Evolutionary conservation across 1,140 invertebrate genomes (phyloP).

Genomic region (Camponotus pennsylvanicus): DNA sequence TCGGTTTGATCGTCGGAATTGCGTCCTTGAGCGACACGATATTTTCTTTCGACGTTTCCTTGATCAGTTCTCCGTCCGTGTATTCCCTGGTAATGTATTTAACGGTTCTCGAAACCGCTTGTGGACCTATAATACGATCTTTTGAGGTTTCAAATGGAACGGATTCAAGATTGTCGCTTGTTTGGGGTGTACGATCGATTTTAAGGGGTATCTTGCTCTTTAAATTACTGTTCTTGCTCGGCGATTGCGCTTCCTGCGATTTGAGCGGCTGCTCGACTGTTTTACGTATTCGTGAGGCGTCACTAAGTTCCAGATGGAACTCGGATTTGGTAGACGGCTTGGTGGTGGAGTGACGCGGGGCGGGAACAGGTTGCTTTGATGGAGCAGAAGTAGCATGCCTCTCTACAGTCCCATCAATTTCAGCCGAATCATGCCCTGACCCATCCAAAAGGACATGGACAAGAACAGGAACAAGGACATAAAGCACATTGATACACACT

Average conservation of each 20-base stretch:
- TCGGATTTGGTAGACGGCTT: slow-evolving; percentile 81
- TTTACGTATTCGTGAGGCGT: slow-evolving; percentile 65
- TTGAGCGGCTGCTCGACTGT: slow-evolving; percentile 66
- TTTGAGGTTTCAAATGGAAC: not conserved
- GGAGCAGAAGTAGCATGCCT: slow-evolving; percentile 85
- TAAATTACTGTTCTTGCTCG: slow-evolving; percentile 63
- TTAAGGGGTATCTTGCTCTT: slow-evolving; percentile 86
- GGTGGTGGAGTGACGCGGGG: slow-evolving; percentile 80
- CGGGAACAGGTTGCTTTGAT: slow-evolving; percentile 84
- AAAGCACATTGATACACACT: slow-evolving; percentile 87
- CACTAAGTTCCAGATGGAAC: slow-evolving; percentile 81
- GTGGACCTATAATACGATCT: not conserved
- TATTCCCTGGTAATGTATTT: slow-evolving; percentile 27
- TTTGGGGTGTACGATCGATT: slow-evolving; percentile 55
- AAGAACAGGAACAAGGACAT: slow-evolving; percentile 86
- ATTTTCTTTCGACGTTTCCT: slow-evolving; percentile 13
- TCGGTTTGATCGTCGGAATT: not conserved
- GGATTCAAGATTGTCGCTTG: not conserved
- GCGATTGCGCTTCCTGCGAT: slow-evolving; percentile 38
- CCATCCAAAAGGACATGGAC: slow-evolving; percentile 86
- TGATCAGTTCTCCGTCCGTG: slow-evolving; percentile 15
- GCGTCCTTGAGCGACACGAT: not conserved
- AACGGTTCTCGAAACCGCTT: not conserved
- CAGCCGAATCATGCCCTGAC: slow-evolving; percentile 86
- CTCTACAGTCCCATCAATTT: slow-evolving; percentile 86